Evolutionary conservation across 2,797 vertebrate genomes (phyloP), one percentile per base, ranked within the genome.

Genomic region (Diceros bicornis): DNA sequence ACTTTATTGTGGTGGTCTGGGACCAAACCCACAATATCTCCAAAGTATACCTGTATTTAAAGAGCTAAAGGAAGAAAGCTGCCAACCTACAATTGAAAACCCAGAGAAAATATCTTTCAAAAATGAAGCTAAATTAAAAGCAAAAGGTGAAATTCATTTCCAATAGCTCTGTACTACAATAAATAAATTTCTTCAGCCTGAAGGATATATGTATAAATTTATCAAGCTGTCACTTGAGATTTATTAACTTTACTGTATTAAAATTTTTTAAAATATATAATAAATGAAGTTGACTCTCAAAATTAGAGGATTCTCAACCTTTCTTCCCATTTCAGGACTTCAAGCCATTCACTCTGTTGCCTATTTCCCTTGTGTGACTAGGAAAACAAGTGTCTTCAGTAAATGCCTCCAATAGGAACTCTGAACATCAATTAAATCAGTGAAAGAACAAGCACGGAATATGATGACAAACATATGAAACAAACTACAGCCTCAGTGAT

Each of bases 371-470:
- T 34, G 52, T 6, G 29, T 81, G 25, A 81, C 7, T 52, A 4
- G 41, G 81, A 79, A 92, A 91, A 41, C 50, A 94, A 85, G 25
- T 21, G 82, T 94, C 72, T 74, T 92, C 50, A 37, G n/a, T 44
- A 92, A 79, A 85, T 68, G 20, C 23, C 32, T 79, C 32, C 64
- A 37, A 79, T 7, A 88, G 32, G 9, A 57, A 68, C 25, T 79
- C 20, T 92, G 34, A 74, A 87, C 61, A 57, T 52, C 78, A 52
- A 37, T 86, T 68, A 81, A 74, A 74, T 84, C 25, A 85, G 41
- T 44, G 29, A 74, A 85, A 52, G 3, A 66, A 78, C 47, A 81
- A 79, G 32, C 3, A 61, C 88, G 11, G 64, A 74, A 74, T 78
- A 74, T 37, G 34, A 82, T 55, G 41, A 68, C 50, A 90, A 85